Evolutionary conservation across 2,888 invertebrate genomes (phyloP).

Genomic region (Agrochola circellaris): DNA sequence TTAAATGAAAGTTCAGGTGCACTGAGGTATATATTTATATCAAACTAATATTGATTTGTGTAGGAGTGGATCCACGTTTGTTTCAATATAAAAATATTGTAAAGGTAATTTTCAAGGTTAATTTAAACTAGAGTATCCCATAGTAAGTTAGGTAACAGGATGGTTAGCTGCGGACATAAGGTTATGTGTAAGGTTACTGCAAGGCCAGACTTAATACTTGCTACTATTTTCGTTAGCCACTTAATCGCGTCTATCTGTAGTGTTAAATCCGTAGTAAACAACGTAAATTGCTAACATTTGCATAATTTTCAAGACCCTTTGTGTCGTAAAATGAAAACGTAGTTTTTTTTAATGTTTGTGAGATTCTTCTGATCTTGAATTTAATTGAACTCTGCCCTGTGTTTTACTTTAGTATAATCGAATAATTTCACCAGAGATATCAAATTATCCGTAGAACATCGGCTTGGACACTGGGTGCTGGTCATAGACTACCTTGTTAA

Average conservation of each 20-base stretch:
- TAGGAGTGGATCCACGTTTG: not conserved
- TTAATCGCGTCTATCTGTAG: conserved; percentile 38
- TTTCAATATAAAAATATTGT: not conserved
- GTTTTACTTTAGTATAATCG: not conserved
- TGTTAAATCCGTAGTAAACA: conserved; percentile 26
- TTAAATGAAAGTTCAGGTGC: conserved; percentile 28
- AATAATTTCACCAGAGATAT: not conserved
- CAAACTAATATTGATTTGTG: not conserved
- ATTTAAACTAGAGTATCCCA: conserved; percentile 24
- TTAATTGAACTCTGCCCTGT: not conserved
- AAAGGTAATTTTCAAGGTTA: conserved; percentile 14
- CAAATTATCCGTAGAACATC: not conserved
- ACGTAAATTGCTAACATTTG: conserved; percentile 5
- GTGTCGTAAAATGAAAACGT: conserved; percentile 12
- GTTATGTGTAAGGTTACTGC: conserved; percentile 61
- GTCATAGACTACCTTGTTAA: not conserved
- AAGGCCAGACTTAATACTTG: conserved; percentile 60
- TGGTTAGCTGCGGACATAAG: conserved; percentile 63
- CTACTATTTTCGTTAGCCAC: conserved; percentile 36
- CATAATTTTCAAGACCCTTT: conserved; percentile 4
- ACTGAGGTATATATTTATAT: conserved; percentile 16
- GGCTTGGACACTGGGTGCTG: not conserved
- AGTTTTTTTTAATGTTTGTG: not conserved
- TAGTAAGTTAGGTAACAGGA: conserved; percentile 32
- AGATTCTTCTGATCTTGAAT: not conserved